Conservation (phyloP, 2,888 invertebrate genomes). For the Bombyx huttoni region DNA sequence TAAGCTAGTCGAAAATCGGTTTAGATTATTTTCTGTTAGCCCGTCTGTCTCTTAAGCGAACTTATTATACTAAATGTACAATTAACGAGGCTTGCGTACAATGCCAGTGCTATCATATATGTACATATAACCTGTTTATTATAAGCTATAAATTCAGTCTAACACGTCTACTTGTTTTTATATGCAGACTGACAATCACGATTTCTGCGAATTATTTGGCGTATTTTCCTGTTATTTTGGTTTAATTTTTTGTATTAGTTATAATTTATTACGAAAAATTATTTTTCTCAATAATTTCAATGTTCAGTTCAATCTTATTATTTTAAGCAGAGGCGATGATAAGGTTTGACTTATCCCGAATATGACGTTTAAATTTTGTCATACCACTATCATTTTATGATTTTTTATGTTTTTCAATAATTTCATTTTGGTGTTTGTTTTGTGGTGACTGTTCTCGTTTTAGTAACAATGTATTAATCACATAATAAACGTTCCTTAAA, state of each 20-base stretch:
- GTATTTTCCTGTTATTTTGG: background rate
- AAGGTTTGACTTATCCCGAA: background rate
- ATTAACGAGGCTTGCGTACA: background rate
- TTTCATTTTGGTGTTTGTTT: background rate
- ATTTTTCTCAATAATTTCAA: background rate
- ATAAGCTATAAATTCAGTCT: too few relatives aligned
- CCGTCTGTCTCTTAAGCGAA: slow-evolving; percentile 2
- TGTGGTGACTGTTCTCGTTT: too few relatives aligned
- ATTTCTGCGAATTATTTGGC: background rate
- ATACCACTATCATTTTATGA: background rate
- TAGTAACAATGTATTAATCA: too few relatives aligned
- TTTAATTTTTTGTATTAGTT: background rate
- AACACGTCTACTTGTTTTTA: background rate
- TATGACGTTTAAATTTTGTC: background rate
- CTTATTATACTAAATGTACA: background rate
- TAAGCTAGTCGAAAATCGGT: slow-evolving; percentile 13
- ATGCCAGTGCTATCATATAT: too few relatives aligned
- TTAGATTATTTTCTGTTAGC: background rate
- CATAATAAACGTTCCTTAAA: too few relatives aligned
- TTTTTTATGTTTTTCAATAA: slow-evolving; percentile 11
- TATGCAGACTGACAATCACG: background rate
- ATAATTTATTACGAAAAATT: background rate
- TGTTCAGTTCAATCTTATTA: background rate
- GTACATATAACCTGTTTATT: too few relatives aligned
- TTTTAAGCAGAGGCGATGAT: background rate